These are phyloP conservation scores for Piscicola geometra DNA, from an alignment of 2,888 invertebrate genomes.

Conservation along the genomic window DNA sequence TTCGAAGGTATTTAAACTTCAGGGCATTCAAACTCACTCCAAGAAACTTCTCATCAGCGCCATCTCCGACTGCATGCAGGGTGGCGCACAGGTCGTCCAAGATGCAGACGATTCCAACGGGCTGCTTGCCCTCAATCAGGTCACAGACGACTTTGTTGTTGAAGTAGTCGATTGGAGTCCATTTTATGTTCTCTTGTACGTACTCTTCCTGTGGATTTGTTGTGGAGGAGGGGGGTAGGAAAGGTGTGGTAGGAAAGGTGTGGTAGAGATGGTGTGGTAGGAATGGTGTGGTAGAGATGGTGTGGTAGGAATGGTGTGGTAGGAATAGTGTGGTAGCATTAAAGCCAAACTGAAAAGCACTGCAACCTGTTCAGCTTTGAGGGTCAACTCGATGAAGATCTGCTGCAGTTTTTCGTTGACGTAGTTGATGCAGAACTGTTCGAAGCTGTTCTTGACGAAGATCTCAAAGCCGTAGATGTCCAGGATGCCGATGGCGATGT, in stretches of 20 bases:
- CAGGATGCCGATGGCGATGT: constrained; percentile 63
- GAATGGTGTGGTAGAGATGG: too few relatives aligned
- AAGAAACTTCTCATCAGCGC: constrained; percentile 57
- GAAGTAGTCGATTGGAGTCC: constrained; percentile 68
- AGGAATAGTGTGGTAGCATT: too few relatives aligned
- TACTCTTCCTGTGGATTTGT: constrained; percentile 63
- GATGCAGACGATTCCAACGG: constrained; percentile 65
- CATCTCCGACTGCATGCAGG: constrained; percentile 65
- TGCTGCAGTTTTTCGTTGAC: constrained; percentile 70
- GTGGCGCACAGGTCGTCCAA: constrained; percentile 69
- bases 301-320: too few relatives aligned
- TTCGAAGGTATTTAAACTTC: too few relatives aligned
- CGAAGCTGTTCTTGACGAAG: constrained; percentile 67
- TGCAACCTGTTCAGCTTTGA: constrained; percentile 67
- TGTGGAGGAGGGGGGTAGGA: neutral
- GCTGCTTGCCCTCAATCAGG: constrained; percentile 63
- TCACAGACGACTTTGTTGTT: constrained; percentile 69
- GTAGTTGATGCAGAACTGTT: constrained; percentile 70
- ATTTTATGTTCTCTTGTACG: constrained; percentile 65
- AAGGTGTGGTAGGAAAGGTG: too few relatives aligned
- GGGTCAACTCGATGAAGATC: constrained; percentile 68
- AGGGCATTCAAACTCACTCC: too few relatives aligned
- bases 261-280: neutral
- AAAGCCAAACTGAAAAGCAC: neutral
- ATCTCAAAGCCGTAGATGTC: constrained; percentile 72